phyloP scores from a whole-genome alignment of 2,888 invertebrate species.

The Agonum fuliginosum region DNA sequence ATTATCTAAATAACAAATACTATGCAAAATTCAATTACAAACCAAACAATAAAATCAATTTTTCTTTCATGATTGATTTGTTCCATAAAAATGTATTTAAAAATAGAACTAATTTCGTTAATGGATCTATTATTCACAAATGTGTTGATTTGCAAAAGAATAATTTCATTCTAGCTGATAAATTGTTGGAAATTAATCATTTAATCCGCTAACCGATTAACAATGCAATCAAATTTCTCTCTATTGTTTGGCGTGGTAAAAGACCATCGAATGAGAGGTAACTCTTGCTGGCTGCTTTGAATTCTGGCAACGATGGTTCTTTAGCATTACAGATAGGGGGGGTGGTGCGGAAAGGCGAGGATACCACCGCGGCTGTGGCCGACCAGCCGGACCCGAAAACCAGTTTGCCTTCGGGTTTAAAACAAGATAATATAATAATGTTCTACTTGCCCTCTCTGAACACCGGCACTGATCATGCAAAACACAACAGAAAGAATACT shows the following conservation, averaged over 20 bases:
- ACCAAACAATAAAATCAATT: too few species aligned
- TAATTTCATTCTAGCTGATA: background rate
- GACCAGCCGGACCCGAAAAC: slow-evolving; percentile 67
- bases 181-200: background rate
- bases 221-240: background rate
- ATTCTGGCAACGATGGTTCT: slow-evolving; percentile 56
- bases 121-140: background rate
- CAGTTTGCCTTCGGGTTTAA: slow-evolving; percentile 70
- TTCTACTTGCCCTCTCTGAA: slow-evolving; percentile 54
- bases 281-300: slow-evolving; percentile 23
- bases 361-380: slow-evolving; percentile 46
- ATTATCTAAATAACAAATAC: too few species aligned
- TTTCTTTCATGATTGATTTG: too few species aligned
- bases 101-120: too few species aligned
- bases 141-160: background rate
- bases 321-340: background rate
- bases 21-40: too few species aligned
- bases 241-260: slow-evolving; percentile 44
- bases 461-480: slow-evolving; percentile 51
- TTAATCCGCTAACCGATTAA: too few species aligned
- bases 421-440: slow-evolving; percentile 66
- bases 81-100: too few species aligned
- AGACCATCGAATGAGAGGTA: slow-evolving; percentile 20
- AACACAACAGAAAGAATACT: slow-evolving; percentile 33
- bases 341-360: slow-evolving; percentile 14